Evolutionary conservation across 1,140 invertebrate species (phyloP).

Genomic region (Drosophila mayri): DNA sequence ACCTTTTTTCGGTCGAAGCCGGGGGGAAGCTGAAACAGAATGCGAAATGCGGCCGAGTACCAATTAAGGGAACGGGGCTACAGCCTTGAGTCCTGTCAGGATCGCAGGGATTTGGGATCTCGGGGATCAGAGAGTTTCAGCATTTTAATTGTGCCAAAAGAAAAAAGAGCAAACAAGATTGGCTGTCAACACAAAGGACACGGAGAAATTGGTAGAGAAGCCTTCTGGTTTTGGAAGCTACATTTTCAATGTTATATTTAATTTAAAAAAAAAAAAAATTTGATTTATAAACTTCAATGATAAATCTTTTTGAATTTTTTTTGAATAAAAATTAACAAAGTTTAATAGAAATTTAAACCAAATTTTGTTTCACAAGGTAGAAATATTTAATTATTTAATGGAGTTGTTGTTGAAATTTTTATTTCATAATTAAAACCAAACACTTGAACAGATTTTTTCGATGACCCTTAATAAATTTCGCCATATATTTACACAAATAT

Average conservation of each 20-base stretch:
- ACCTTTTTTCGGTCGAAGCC: constrained; percentile 44
- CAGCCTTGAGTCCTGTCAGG: constrained; percentile 25
- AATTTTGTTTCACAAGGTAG: no score
- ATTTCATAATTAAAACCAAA: not conserved
- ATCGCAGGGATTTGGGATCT: constrained; percentile 28
- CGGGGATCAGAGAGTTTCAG: constrained; percentile 10
- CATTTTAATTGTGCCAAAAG: constrained; percentile 28
- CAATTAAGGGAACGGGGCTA: constrained; percentile 48
- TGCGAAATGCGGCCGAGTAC: constrained; percentile 43
- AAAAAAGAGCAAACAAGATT: not conserved
- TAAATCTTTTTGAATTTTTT: no score
- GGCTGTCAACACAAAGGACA: not conserved
- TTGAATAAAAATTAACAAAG: no score
- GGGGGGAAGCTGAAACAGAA: constrained; percentile 5
- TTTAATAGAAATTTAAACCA: not conserved
- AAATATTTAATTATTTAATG: not conserved
- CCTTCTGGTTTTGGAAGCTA: no score
- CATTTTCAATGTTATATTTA: not conserved
- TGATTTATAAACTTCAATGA: not conserved
- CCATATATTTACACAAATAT: not conserved
- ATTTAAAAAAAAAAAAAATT: not conserved
- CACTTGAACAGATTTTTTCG: not conserved
- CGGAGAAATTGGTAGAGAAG: not conserved
- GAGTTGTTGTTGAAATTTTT: not conserved
- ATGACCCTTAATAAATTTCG: not conserved